phyloP scores from a whole-genome alignment of 2,113 vertebrate species.

The Stigmatopora argus region DNA sequence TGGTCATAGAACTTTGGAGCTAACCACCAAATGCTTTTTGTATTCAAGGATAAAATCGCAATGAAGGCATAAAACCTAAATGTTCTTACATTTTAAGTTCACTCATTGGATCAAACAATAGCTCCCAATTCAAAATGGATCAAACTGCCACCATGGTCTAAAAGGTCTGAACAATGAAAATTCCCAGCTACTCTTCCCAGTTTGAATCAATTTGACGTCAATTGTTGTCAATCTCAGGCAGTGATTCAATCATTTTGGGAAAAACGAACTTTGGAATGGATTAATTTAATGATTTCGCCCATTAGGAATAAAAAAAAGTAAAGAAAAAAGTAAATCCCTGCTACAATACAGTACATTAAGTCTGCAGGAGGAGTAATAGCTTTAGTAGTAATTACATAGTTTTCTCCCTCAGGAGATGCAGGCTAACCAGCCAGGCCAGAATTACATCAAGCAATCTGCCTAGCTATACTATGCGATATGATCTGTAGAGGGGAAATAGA shows the following conservation, averaged over 20 bases:
- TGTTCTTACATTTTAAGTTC: neutral
- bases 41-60: neutral
- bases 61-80: neutral
- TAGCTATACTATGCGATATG: constrained; percentile 38
- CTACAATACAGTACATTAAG: neutral
- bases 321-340: too few species aligned
- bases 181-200: too few species aligned
- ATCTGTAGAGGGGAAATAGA: constrained; percentile 37
- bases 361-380: constrained; percentile 3
- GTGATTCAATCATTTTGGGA: neutral
- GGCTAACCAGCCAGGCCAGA: constrained; percentile 25
- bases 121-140: too few species aligned
- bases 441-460: constrained; percentile 39
- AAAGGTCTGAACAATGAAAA: too few species aligned
- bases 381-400: constrained; percentile 23
- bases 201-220: too few species aligned
- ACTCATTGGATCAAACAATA: too few species aligned
- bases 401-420: constrained; percentile 29
- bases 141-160: too few species aligned
- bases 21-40: constrained; percentile 6
- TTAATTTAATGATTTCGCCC: too few species aligned
- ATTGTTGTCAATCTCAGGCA: too few species aligned
- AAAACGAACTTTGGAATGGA: neutral
- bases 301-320: too few species aligned
- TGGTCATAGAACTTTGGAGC: constrained; percentile 7